Conservation (phyloP, 2,113 vertebrate species). For the Trichomycterus rosablanca region DNA sequence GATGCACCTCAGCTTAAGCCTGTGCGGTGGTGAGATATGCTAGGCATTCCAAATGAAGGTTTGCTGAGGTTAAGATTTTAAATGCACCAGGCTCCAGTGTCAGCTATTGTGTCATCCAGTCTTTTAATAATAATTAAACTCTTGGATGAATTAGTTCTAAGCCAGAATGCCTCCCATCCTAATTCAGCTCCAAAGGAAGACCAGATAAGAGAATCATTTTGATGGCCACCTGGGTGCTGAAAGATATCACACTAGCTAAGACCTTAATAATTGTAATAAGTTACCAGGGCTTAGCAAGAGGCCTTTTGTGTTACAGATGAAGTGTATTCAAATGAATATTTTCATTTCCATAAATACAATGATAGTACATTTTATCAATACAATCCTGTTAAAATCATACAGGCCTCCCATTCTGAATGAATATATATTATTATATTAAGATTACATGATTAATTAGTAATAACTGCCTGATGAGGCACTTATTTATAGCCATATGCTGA, state of each 20-base stretch:
- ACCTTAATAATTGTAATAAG: constrained; percentile 67
- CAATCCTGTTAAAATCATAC: constrained; percentile 12
- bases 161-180: constrained; percentile 52
- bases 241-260: constrained; percentile 65
- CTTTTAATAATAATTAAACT: constrained; percentile 98
- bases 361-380: constrained; percentile 37
- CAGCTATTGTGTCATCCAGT: no score
- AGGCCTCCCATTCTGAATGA: constrained; percentile 16
- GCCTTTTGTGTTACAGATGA: constrained; percentile 50
- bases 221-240: constrained; percentile 63
- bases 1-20: constrained; percentile 86
- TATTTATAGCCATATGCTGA: not conserved
- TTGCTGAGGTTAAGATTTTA: constrained; percentile 85
- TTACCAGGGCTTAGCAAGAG: constrained; percentile 57
- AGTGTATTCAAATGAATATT: constrained; percentile 45
- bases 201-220: constrained; percentile 72
- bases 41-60: constrained; percentile 93
- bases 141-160: constrained; percentile 69
- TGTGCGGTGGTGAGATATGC: constrained; percentile 89
- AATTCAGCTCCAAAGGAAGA: constrained; percentile 64
- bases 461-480: constrained; percentile 6
- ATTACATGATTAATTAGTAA: constrained; percentile 34
- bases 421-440: constrained; percentile 27
- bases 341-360: constrained; percentile 51
- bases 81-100: constrained; percentile 81